Evolutionary conservation across 2,113 vertebrate genomes (phyloP).

Genomic region (Nesogale talazaci): DNA sequence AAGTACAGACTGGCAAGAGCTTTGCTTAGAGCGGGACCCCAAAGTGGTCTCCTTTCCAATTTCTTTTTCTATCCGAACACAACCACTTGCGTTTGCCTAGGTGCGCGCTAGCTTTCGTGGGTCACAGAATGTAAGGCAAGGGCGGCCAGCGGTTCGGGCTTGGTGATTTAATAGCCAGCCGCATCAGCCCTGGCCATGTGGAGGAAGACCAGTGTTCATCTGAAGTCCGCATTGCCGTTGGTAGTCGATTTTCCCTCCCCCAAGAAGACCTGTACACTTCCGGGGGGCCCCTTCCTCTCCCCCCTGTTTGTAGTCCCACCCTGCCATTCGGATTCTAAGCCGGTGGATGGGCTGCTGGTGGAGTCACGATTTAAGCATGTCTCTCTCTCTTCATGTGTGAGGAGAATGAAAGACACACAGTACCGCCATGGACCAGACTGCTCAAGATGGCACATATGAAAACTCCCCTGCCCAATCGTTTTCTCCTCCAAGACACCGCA

Average conservation of each 20-base stretch:
- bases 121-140: background rate
- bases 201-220: background rate
- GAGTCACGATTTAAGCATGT: constrained; percentile 3
- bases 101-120: background rate
- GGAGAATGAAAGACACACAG: background rate
- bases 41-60: background rate
- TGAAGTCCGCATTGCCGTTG: background rate
- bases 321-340: constrained; percentile 5
- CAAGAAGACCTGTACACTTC: background rate
- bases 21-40: background rate
- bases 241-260: background rate
- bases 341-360: background rate
- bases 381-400: background rate
- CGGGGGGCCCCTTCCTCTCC: background rate
- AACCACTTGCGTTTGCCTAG: background rate
- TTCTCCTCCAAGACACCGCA: no score
- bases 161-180: background rate
- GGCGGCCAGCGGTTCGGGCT: background rate
- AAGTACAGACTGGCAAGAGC: background rate
- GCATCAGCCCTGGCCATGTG: background rate
- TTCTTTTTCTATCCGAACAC: background rate
- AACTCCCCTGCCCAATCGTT: no score
- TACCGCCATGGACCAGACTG: background rate
- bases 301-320: background rate
- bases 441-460: background rate